Conservation (phyloP, 2,888 invertebrate genomes). For the Esperia sulphurella region DNA sequence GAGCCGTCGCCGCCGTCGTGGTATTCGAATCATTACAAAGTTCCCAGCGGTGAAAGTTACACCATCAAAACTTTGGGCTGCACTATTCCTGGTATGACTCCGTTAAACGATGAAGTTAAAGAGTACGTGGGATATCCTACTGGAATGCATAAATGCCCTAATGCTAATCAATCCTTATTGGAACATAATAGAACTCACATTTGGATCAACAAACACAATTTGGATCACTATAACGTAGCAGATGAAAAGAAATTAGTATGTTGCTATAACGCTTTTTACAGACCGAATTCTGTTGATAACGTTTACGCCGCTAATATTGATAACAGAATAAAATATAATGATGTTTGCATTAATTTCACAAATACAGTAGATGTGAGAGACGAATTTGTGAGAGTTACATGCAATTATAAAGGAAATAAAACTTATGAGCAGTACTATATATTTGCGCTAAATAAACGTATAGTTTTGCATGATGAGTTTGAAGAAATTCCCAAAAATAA, state of each 20-base stretch:
- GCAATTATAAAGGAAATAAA: slow-evolving; percentile 53
- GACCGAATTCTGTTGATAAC: slow-evolving; percentile 52
- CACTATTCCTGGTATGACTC: slow-evolving; percentile 79
- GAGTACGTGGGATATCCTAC: slow-evolving; percentile 61
- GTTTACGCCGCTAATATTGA: slow-evolving; percentile 47
- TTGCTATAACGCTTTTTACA: slow-evolving; percentile 76
- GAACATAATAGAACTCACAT: slow-evolving; percentile 74
- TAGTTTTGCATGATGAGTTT: slow-evolving; percentile 15
- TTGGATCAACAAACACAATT: slow-evolving; percentile 62
- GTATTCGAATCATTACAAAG: slow-evolving; percentile 10
- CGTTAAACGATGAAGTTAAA: slow-evolving; percentile 68
- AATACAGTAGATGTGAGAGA: slow-evolving; percentile 47
- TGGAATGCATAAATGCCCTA: slow-evolving; percentile 63
- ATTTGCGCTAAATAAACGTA: slow-evolving; percentile 70
- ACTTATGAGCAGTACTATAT: slow-evolving; percentile 83
- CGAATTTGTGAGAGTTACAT: slow-evolving; percentile 83
- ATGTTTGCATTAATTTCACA: slow-evolving; percentile 61
- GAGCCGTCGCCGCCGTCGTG: slow-evolving; percentile 1
- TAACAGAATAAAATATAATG: slow-evolving; percentile 52
- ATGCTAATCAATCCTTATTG: slow-evolving; percentile 53
- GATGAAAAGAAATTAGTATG: slow-evolving; percentile 61
- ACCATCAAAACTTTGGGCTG: slow-evolving; percentile 80
- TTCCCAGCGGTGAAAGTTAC: slow-evolving; percentile 26
- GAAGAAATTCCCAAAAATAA: slow-evolving; percentile 17
- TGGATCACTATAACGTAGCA: slow-evolving; percentile 62